Conservation (phyloP, 1,140 invertebrate species). For the Notospermus geniculatus region DNA sequence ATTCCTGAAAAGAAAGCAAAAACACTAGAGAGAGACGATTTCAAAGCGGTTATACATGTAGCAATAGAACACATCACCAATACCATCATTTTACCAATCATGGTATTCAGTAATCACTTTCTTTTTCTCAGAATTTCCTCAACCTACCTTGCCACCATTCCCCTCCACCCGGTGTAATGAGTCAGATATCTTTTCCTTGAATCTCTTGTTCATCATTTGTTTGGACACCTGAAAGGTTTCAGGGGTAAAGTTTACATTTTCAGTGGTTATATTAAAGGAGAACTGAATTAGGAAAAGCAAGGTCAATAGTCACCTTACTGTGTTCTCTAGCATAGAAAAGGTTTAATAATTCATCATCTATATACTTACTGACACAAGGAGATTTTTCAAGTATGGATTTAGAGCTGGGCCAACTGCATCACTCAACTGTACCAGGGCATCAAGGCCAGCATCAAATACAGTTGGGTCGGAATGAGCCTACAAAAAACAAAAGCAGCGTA, state of each 20-base stretch:
- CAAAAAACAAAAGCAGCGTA: too few relatives aligned
- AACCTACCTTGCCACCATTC: conserved; percentile 51
- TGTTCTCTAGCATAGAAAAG: too few relatives aligned
- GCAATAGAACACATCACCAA: not conserved
- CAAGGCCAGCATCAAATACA: conserved; percentile 49
- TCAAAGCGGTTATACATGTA: too few relatives aligned
- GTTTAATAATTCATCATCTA: too few relatives aligned
- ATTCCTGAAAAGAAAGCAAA: conserved; percentile 38
- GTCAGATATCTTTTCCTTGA: conserved; percentile 47
- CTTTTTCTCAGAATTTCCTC: not conserved
- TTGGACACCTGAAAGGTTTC: conserved; percentile 45
- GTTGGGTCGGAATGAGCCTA: conserved; percentile 38
- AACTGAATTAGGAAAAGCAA: not conserved
- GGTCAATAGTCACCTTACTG: too few relatives aligned
- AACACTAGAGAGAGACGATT: not conserved
- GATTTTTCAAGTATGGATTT: conserved; percentile 49
- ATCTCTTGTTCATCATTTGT: conserved; percentile 49
- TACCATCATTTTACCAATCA: not conserved
- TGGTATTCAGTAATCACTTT: not conserved
- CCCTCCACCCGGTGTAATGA: conserved; percentile 47
- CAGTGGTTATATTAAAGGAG: not conserved
- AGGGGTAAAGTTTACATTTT: not conserved
- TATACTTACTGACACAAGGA: conserved; percentile 47
- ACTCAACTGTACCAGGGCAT: conserved; percentile 47
- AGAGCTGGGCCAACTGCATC: conserved; percentile 45